A percentile compares a stretch with the other conserved stretches of the same genome.
Evolutionary conservation across 2,888 invertebrate genomes (phyloP).

Genomic region (Oscheius sp.): DNA sequence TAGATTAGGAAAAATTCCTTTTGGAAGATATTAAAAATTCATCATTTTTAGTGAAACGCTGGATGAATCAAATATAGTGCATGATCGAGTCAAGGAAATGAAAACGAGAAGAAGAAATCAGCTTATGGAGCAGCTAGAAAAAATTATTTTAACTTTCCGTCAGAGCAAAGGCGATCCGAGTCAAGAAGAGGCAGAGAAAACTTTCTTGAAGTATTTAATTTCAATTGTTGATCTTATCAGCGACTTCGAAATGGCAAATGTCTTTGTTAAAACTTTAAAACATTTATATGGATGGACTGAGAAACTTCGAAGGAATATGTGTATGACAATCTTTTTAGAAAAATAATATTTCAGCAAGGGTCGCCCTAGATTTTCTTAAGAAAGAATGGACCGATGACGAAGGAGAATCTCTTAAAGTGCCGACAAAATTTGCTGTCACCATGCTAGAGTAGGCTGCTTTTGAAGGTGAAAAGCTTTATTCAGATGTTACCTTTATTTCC

Average conservation of each 20-base stretch:
- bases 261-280: background rate
- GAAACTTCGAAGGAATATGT: conserved; percentile 17
- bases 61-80: too few relatives aligned
- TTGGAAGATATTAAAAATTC: too few relatives aligned
- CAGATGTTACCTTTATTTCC: conserved; percentile 30
- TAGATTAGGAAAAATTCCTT: too few relatives aligned
- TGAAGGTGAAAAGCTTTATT: background rate
- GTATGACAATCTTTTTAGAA: background rate
- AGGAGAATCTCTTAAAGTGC: conserved; percentile 26
- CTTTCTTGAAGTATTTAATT: conserved; percentile 5
- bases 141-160: conserved; percentile 8
- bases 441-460: conserved; percentile 29
- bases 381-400: conserved; percentile 33
- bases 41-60: conserved; percentile 13
- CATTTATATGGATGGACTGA: conserved; percentile 15
- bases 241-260: conserved; percentile 10
- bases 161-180: background rate
- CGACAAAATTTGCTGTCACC: conserved; percentile 26
- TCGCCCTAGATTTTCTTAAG: conserved; percentile 39
- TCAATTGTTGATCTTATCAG: conserved; percentile 5
- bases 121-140: conserved; percentile 27
- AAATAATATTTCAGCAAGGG: conserved; percentile 36
- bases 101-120: background rate
- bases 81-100: too few relatives aligned
- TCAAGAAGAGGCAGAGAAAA: conserved; percentile 24